Percentiles rank a stretch among this genome's conserved stretches.
Evolutionary conservation across 2,797 vertebrate species (phyloP).

Genomic region (Sebastiscus albofasciatus): DNA sequence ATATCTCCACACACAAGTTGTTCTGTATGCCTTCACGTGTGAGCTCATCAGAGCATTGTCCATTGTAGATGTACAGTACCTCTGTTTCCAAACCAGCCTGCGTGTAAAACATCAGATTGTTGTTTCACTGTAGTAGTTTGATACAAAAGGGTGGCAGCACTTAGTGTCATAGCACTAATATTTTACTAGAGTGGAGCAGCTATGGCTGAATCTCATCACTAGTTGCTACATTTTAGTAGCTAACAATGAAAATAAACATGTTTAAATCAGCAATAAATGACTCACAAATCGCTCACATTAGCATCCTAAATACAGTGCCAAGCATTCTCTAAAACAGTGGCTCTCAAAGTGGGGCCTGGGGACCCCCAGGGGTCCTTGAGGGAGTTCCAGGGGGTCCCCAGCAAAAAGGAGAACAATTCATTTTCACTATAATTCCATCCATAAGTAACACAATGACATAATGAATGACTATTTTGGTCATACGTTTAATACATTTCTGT

Average conservation of each 20-base stretch:
- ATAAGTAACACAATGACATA: no score
- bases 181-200: neutral
- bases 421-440: no score
- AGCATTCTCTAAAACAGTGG: neutral
- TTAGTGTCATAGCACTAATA: neutral
- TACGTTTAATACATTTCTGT: no score
- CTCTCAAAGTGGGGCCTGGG: no score
- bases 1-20: neutral
- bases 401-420: no score
- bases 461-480: no score
- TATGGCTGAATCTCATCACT: neutral
- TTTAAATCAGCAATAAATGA: neutral
- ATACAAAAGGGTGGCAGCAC: neutral
- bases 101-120: neutral
- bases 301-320: neutral
- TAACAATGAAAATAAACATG: neutral
- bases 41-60: constrained; percentile 1
- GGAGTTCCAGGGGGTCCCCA: no score
- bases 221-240: neutral
- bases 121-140: neutral
- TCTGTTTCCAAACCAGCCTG: neutral
- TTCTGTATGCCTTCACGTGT: constrained; percentile 2
- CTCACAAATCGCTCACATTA: neutral
- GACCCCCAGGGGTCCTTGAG: no score
- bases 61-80: constrained; percentile 1